phyloP scores from a whole-genome alignment of 2,888 invertebrate species.

The Theristus sp. region DNA sequence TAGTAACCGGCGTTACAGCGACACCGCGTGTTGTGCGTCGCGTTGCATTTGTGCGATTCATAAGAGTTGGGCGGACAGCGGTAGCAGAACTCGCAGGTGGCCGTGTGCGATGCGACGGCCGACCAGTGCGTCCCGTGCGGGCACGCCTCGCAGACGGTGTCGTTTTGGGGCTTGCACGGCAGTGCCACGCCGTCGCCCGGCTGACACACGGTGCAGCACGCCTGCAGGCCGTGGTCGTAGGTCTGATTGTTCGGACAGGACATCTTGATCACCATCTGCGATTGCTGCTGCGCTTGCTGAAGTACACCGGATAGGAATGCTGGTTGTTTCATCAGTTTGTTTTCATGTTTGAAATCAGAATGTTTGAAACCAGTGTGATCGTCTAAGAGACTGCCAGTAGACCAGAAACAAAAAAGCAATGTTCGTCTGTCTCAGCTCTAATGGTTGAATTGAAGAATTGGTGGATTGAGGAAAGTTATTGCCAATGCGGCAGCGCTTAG shows the following conservation, averaged over 20 bases:
- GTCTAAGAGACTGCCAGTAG: too few relatives aligned
- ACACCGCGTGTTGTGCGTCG: constrained; percentile 22
- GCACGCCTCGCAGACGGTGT: constrained; percentile 20
- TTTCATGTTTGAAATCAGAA: too few relatives aligned
- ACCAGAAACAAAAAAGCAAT: too few relatives aligned
- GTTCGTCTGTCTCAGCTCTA: too few relatives aligned
- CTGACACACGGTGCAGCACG: constrained; percentile 20
- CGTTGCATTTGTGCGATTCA: constrained; percentile 16
- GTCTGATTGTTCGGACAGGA: not conserved
- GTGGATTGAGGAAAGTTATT: too few relatives aligned
- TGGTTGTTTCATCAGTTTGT: too few relatives aligned
- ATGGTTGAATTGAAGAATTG: too few relatives aligned
- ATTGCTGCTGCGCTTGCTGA: too few relatives aligned
- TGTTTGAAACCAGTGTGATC: too few relatives aligned
- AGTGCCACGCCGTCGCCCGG: constrained; percentile 19
- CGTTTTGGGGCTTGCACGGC: constrained; percentile 12
- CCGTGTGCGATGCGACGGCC: constrained; percentile 10
- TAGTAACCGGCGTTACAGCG: constrained; percentile 16
- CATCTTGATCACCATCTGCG: too few relatives aligned
- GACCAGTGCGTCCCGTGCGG: constrained; percentile 15
- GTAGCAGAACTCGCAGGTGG: constrained; percentile 16
- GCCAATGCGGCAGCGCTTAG: too few relatives aligned
- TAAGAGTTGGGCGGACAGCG: constrained; percentile 17
- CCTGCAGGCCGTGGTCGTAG: not conserved
- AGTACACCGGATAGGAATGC: too few relatives aligned